Conservation (phyloP, 2,797 vertebrate species). For the Heteromormyrus szaboi region DNA sequence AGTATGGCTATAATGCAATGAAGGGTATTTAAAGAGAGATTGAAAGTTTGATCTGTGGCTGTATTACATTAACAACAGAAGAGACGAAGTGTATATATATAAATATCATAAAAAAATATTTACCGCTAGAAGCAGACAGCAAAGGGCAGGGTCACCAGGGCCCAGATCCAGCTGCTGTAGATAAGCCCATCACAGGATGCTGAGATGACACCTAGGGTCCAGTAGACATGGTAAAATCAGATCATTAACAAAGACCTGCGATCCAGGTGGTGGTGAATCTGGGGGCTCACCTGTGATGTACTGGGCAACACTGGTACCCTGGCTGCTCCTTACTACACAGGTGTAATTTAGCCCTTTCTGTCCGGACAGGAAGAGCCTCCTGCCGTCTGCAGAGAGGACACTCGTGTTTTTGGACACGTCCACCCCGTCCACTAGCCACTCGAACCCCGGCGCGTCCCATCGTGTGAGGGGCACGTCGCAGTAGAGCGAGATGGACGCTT, state of each 20-base stretch:
- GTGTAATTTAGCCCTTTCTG: conserved; percentile 29
- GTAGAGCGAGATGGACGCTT: conserved; percentile 9
- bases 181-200: background rate
- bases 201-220: background rate
- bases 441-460: conserved; percentile 31
- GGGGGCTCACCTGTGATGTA: conserved; percentile 18
- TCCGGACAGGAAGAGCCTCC: background rate
- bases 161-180: background rate
- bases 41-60: background rate
- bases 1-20: background rate
- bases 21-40: background rate
- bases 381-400: conserved; percentile 19
- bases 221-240: background rate
- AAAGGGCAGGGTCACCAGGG: background rate
- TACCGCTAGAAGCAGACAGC: background rate
- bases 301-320: conserved; percentile 17
- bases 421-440: conserved; percentile 33
- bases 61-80: background rate
- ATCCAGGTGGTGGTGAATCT: background rate
- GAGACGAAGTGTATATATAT: background rate
- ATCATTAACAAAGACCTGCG: background rate
- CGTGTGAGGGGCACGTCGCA: conserved; percentile 19
- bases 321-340: conserved; percentile 32
- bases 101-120: background rate
- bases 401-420: background rate